A percentile compares a stretch with the other conserved stretches of the same genome.
Evolutionary conservation across 2,888 invertebrate genomes (phyloP).

Genomic region (Philhelius pedissequus): DNA sequence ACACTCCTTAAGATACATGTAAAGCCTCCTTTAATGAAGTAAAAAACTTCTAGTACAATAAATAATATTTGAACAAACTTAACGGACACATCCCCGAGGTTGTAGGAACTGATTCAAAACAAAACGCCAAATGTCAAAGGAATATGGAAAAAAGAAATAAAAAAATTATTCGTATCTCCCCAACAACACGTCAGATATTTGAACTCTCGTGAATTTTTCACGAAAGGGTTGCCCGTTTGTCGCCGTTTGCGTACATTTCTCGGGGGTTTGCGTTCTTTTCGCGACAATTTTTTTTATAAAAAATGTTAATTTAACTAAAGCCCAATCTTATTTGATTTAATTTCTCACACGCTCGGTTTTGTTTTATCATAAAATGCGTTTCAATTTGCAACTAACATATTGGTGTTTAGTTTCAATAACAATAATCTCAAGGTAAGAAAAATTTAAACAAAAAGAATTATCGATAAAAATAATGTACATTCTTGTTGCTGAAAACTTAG

Average conservation of each 20-base stretch:
- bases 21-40: no score
- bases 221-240: constrained; percentile 54
- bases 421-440: constrained; percentile 64
- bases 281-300: constrained; percentile 47
- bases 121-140: constrained; percentile 40
- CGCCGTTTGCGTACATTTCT: constrained; percentile 52
- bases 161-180: constrained; percentile 39
- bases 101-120: not conserved
- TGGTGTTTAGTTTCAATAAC: constrained; percentile 65
- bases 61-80: not conserved
- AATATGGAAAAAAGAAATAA: not conserved
- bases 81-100: constrained; percentile 27
- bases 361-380: constrained; percentile 54
- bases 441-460: not conserved
- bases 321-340: constrained; percentile 34
- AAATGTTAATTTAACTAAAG: constrained; percentile 55
- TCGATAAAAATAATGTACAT: not conserved
- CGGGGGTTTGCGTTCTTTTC: constrained; percentile 60
- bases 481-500: not conserved
- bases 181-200: constrained; percentile 66
- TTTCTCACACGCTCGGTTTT: constrained; percentile 7
- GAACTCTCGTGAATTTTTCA: constrained; percentile 56
- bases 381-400: constrained; percentile 59
- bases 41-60: not conserved
- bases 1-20: no score